These are phyloP conservation scores for Eupeodes corollae DNA, from an alignment of 1,140 invertebrate species.

Conservation along the genomic window DNA sequence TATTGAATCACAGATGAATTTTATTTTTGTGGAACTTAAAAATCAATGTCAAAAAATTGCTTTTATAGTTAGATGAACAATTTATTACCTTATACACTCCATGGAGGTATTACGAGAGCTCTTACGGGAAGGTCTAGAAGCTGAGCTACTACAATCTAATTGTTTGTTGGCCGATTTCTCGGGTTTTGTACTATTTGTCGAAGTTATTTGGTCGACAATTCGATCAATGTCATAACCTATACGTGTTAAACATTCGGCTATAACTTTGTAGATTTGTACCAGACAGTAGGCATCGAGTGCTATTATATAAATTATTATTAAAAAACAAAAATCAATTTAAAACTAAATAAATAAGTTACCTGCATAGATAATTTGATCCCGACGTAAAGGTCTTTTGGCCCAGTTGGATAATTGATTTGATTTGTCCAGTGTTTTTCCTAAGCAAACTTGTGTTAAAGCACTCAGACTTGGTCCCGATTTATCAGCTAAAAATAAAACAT, in stretches of 20 bases:
- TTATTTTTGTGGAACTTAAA: slow-evolving; percentile 19
- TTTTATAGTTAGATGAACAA: neutral
- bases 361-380: slow-evolving; percentile 65
- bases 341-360: slow-evolving; percentile 41
- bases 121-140: neutral
- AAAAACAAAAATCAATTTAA: slow-evolving; percentile 9
- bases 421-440: slow-evolving; percentile 64
- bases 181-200: slow-evolving; percentile 23
- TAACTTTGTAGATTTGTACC: slow-evolving; percentile 54
- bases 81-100: slow-evolving; percentile 3
- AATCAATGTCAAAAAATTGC: neutral
- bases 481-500: neutral
- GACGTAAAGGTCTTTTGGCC: slow-evolving; percentile 62
- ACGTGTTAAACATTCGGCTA: slow-evolving; percentile 38
- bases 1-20: slow-evolving; percentile 46
- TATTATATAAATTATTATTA: slow-evolving; percentile 17
- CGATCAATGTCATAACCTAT: slow-evolving; percentile 43
- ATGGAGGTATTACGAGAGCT: neutral
- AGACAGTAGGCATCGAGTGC: slow-evolving; percentile 70
- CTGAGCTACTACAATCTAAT: neutral
- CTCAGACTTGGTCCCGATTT: slow-evolving; percentile 39
- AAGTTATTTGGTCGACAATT: slow-evolving; percentile 41
- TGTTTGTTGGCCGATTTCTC: slow-evolving; percentile 8
- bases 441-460: slow-evolving; percentile 54
- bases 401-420: slow-evolving; percentile 77